Percentiles rank a stretch among this genome's conserved stretches.
These are phyloP conservation scores for Stictonetta naevosa DNA, from an alignment of 2,113 vertebrate species.

Conservation along the genomic window DNA sequence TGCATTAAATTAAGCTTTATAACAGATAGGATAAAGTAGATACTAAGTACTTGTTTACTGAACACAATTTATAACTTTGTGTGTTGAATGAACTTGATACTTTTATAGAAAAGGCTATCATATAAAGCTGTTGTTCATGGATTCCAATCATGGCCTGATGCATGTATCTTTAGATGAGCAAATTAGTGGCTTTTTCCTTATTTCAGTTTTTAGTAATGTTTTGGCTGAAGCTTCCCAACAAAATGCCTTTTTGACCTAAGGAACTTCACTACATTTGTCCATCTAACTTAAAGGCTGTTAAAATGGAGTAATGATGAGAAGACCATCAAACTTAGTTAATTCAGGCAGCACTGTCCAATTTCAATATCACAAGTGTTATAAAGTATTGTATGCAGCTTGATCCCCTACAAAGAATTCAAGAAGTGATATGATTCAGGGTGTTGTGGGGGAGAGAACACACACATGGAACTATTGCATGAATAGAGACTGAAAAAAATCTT, in stretches of 20 bases:
- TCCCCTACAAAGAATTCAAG: not conserved
- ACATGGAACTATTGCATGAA: not conserved
- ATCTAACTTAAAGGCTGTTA: not conserved
- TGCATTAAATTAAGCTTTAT: no score
- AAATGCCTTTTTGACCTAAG: not conserved
- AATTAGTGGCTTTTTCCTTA: not conserved
- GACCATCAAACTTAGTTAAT: not conserved
- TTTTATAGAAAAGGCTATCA: no score
- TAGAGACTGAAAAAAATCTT: not conserved
- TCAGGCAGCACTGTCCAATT: not conserved
- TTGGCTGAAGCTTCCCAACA: not conserved
- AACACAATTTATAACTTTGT: no score
- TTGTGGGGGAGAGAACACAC: not conserved
- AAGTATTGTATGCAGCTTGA: not conserved
- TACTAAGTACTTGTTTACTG: no score
- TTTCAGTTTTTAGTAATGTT: not conserved
- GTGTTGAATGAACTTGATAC: no score
- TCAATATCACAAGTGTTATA: not conserved
- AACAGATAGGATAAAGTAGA: no score
- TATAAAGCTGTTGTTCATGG: no score
- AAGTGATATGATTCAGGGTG: not conserved
- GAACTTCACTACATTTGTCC: not conserved
- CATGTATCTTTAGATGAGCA: not conserved
- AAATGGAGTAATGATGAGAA: not conserved
- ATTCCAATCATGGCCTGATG: no score